phyloP scores from a whole-genome alignment of 1,140 invertebrate genomes.

The Polypedilum pembai region DNA sequence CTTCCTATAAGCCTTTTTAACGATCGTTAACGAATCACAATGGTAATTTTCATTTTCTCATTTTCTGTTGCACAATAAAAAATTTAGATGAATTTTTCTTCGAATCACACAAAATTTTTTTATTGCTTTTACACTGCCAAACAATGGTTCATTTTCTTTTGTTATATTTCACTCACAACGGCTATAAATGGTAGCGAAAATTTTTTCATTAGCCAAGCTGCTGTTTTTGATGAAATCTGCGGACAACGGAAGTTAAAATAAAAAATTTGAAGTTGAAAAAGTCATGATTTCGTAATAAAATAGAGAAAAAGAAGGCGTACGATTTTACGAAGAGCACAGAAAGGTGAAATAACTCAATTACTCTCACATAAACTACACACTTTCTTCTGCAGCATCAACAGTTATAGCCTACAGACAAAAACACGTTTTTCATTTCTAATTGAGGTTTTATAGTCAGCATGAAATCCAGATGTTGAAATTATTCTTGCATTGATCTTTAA shows the following conservation, averaged over 20 bases:
- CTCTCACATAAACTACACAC: too few species aligned
- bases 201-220: not conserved
- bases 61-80: not conserved
- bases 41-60: not conserved
- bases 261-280: not conserved
- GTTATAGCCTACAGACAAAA: too few species aligned
- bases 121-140: not conserved
- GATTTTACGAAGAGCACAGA: too few species aligned
- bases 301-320: too few species aligned
- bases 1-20: not conserved
- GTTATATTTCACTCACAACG: not conserved
- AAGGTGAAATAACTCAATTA: too few species aligned
- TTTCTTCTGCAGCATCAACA: too few species aligned
- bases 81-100: not conserved
- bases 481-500: too few species aligned
- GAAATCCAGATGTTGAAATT: too few species aligned
- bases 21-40: not conserved
- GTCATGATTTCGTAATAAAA: conserved; percentile 6
- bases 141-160: not conserved
- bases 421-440: too few species aligned
- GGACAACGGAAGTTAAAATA: too few species aligned
- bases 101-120: not conserved
- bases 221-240: not conserved
- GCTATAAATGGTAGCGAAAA: not conserved
- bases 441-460: too few species aligned